Conservation (phyloP, 2,888 invertebrate species). For the Eremobia ochroleuca region DNA sequence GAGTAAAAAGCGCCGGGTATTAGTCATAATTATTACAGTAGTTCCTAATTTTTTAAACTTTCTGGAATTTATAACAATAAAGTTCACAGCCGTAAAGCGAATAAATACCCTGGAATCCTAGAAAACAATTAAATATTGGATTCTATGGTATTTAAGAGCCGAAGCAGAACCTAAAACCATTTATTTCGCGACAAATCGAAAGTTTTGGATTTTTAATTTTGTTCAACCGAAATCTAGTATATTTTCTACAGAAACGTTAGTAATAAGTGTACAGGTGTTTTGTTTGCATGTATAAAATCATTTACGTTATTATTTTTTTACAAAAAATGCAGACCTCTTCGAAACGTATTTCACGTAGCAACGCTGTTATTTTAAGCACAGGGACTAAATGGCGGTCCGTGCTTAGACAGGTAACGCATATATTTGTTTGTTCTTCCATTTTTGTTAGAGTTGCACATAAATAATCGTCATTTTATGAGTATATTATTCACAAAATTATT, state of each 20-base stretch:
- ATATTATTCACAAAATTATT: background rate
- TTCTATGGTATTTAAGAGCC: no score
- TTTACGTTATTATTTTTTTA: background rate
- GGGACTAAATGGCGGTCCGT: slow-evolving; percentile 62
- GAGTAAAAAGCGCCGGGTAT: rapidly evolving
- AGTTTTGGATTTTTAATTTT: background rate
- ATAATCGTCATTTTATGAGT: background rate
- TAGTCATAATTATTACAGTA: no score
- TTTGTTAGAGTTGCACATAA: background rate
- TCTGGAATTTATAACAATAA: no score
- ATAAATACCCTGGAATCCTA: no score
- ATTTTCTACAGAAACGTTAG: background rate
- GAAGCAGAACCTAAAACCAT: background rate
- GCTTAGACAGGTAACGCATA: slow-evolving; percentile 72
- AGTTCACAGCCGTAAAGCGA: no score
- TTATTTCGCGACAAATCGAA: background rate
- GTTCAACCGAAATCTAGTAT: background rate
- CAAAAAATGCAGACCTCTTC: slow-evolving; percentile 48
- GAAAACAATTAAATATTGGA: no score
- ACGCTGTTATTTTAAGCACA: slow-evolving; percentile 39
- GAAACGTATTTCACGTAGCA: slow-evolving; percentile 59
- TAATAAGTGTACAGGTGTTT: background rate
- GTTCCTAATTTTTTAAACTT: no score
- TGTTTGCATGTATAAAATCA: background rate
- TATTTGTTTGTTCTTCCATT: slow-evolving; percentile 54